A percentile compares a stretch with the other conserved stretches of the same genome.
Evolutionary conservation across 2,888 invertebrate genomes (phyloP).

Genomic region (Leptinotarsa rubiginosa): DNA sequence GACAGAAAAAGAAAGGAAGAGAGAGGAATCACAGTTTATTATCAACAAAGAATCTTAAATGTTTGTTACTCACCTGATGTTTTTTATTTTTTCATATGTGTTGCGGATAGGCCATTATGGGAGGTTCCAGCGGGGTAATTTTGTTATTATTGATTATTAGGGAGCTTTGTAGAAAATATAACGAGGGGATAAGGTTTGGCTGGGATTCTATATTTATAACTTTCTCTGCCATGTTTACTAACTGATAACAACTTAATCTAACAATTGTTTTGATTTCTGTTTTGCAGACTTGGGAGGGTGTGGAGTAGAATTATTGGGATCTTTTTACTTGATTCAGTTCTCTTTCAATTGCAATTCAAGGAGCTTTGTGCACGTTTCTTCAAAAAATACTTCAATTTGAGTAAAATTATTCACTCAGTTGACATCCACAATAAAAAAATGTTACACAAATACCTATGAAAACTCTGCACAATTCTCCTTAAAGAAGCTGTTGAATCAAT

Average conservation of each 20-base stretch:
- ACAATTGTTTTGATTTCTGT: too few relatives aligned
- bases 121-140: slow-evolving; percentile 39
- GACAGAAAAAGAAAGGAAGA: neutral
- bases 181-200: neutral
- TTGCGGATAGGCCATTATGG: slow-evolving; percentile 35
- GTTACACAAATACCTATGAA: too few relatives aligned
- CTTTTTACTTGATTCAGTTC: too few relatives aligned
- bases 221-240: neutral
- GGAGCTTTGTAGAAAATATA: slow-evolving; percentile 1
- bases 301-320: too few relatives aligned
- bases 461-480: too few relatives aligned
- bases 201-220: neutral
- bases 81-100: slow-evolving; percentile 32
- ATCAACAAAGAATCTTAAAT: neutral
- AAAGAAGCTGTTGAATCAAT: too few relatives aligned
- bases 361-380: too few relatives aligned
- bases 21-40: neutral
- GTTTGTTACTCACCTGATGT: neutral
- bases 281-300: too few relatives aligned
- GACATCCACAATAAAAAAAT: too few relatives aligned
- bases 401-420: too few relatives aligned
- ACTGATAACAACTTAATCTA: neutral
- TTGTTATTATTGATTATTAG: neutral
- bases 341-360: too few relatives aligned
- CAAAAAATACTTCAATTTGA: too few relatives aligned